Evolutionary conservation across 2,888 invertebrate genomes (phyloP).

Genomic region (Belgica antarctica): DNA sequence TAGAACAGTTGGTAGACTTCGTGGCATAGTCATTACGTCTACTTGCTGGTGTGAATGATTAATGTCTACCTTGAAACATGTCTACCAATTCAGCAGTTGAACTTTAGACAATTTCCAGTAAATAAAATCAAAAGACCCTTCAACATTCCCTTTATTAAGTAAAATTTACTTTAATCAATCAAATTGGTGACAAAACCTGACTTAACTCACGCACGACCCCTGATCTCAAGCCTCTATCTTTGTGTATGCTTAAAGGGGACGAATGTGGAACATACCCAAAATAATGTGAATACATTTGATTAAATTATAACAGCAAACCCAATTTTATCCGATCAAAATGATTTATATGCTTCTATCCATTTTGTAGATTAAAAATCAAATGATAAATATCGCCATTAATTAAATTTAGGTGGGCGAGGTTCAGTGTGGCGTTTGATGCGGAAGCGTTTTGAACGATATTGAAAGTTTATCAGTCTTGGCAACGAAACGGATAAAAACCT

Average conservation of each 20-base stretch:
- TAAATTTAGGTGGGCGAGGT: constrained; percentile 43
- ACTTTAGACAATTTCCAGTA: too few relatives aligned
- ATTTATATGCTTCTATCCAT: constrained; percentile 42
- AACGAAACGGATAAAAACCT: background rate
- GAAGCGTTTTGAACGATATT: constrained; percentile 17
- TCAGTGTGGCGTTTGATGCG: constrained; percentile 4
- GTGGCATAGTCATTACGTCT: too few relatives aligned
- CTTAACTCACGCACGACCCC: too few relatives aligned
- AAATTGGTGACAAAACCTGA: too few relatives aligned
- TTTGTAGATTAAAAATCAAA: constrained; percentile 44
- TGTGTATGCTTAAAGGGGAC: constrained; percentile 24
- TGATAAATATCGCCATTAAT: constrained; percentile 44
- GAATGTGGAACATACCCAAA: constrained; percentile 21
- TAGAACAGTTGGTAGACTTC: too few relatives aligned
- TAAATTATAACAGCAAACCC: constrained; percentile 44
- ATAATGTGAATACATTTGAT: constrained; percentile 43
- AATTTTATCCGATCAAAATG: constrained; percentile 40
- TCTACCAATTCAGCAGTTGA: too few relatives aligned
- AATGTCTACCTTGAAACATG: too few relatives aligned
- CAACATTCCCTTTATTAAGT: too few relatives aligned
- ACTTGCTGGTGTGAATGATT: background rate
- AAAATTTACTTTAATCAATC: too few relatives aligned
- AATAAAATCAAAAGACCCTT: too few relatives aligned
- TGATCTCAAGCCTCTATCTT: too few relatives aligned
- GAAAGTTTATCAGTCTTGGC: background rate